These are phyloP conservation scores for Acheta domesticus DNA, from an alignment of 2,888 invertebrate species.

Conservation along the genomic window DNA sequence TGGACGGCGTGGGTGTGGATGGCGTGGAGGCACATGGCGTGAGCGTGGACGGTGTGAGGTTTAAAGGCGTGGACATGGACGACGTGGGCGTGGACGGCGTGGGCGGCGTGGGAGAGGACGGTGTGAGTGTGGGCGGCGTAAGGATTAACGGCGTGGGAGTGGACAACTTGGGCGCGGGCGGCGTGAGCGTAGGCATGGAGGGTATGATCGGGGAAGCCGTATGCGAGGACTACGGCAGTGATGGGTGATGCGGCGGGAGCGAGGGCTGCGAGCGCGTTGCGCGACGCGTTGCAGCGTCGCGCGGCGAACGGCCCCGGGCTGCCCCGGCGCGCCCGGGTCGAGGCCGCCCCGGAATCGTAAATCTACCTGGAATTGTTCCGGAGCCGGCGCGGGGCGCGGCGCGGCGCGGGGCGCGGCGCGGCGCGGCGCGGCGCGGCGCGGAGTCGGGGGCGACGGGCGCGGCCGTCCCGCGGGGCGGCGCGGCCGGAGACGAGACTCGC, in stretches of 20 bases:
- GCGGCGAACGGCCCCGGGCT: background rate
- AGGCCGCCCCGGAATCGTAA: background rate
- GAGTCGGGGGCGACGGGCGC: background rate
- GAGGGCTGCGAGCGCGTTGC: background rate
- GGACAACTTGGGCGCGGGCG: background rate
- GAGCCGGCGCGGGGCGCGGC: background rate
- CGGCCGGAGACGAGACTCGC: background rate
- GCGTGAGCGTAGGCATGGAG: background rate
- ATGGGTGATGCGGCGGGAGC: background rate
- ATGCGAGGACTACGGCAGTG: background rate
- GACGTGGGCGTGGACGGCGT: no score
- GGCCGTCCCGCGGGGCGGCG: background rate
- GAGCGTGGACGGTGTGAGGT: no score
- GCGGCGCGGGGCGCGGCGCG: no score
- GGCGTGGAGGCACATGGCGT: no score
- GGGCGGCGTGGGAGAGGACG: no score
- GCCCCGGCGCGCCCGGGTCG: background rate
- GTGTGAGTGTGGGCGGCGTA: no score
- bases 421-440: no score
- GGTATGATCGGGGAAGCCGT: background rate
- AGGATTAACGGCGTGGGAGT: no score
- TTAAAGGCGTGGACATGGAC: no score
- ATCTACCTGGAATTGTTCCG: conserved; percentile 7
- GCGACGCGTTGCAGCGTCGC: background rate
- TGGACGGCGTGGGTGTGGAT: no score